A percentile compares a stretch with the other conserved stretches of the same genome.
Conservation (phyloP, 2,113 vertebrate species). For the Lepidothrix coronata region DNA sequence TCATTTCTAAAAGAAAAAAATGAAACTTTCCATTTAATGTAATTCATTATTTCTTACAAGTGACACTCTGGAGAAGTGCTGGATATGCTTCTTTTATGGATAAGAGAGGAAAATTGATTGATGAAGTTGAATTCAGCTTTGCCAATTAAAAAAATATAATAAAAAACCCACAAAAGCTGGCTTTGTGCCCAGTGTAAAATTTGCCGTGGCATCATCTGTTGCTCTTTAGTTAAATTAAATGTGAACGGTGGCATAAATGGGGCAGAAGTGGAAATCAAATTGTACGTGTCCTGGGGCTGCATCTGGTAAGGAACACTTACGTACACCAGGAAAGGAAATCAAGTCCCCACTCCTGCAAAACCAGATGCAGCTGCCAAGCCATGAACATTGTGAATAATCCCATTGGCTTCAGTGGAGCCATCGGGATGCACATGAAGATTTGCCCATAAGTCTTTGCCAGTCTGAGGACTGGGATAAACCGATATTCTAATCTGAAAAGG, state of each 20-base stretch:
- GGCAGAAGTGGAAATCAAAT: neutral
- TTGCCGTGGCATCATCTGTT: neutral
- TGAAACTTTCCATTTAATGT: neutral
- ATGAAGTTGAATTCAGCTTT: neutral
- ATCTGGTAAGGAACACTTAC: neutral
- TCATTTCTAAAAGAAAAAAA: slow-evolving; percentile 9
- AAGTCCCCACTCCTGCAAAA: neutral
- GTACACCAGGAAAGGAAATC: neutral
- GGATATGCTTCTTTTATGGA: neutral
- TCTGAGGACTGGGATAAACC: neutral
- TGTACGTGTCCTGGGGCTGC: neutral
- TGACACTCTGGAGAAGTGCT: neutral
- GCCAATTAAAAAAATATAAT: neutral
- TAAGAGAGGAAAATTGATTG: neutral
- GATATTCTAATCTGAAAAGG: neutral
- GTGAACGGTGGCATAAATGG: neutral
- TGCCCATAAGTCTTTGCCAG: neutral
- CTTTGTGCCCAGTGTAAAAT: neutral
- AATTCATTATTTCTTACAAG: slow-evolving; percentile 14
- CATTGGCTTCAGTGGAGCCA: neutral
- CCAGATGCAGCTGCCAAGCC: neutral
- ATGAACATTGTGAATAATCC: neutral
- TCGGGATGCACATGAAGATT: neutral
- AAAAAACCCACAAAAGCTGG: neutral
- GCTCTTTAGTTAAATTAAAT: neutral